Conservation (phyloP, 2,888 invertebrate genomes). For the Copidosoma aretas region DNA sequence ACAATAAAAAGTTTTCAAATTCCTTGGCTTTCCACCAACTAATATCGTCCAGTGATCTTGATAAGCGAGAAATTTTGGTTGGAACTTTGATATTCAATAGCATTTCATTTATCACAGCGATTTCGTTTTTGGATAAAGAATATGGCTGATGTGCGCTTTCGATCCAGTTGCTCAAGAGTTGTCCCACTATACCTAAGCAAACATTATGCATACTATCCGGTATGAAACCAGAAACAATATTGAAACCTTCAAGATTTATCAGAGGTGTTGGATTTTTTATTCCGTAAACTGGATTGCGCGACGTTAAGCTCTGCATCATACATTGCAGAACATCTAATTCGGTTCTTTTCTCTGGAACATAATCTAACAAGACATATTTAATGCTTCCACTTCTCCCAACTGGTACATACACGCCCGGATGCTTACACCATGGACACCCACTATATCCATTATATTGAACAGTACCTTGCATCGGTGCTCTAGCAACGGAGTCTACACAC, state of each 20-base stretch:
- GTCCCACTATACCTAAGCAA: slow-evolving; percentile 20
- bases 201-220: slow-evolving; percentile 38
- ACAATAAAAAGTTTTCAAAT: slow-evolving; percentile 39
- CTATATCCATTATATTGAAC: slow-evolving; percentile 32
- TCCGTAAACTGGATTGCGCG: slow-evolving; percentile 1
- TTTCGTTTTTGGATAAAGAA: not conserved
- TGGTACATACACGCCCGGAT: not conserved
- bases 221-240: slow-evolving; percentile 36
- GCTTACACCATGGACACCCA: slow-evolving; percentile 41
- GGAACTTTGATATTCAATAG: slow-evolving; percentile 21
- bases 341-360: slow-evolving; percentile 3
- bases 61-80: slow-evolving; percentile 24
- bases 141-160: not conserved
- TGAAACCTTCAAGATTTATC: slow-evolving; percentile 25
- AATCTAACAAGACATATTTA: slow-evolving; percentile 4
- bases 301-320: not conserved
- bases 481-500: slow-evolving; percentile 35
- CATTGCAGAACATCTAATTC: not conserved
- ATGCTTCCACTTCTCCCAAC: not conserved
- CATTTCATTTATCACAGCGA: slow-evolving; percentile 8
- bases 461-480: slow-evolving; percentile 12
- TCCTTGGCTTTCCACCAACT: slow-evolving; percentile 36
- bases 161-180: slow-evolving; percentile 36
- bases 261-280: slow-evolving; percentile 20
- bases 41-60: slow-evolving; percentile 26